phyloP scores from a whole-genome alignment of 2,113 vertebrate genomes.

The Protobothrops flavoviridis region DNA sequence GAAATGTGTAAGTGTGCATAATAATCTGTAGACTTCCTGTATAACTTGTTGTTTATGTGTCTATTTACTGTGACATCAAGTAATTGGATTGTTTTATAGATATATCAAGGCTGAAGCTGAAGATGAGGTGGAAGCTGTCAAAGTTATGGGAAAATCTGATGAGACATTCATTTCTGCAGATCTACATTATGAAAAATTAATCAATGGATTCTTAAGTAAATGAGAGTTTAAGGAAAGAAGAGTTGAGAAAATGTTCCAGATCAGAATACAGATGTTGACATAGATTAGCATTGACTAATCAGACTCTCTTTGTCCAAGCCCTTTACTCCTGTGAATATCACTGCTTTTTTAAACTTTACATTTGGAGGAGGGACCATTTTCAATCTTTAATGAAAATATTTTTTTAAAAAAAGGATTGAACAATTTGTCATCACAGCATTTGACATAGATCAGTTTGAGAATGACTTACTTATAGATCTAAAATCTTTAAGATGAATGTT shows the following conservation, averaged over 20 bases:
- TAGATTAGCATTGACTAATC: background rate
- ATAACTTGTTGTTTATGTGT: background rate
- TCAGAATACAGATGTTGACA: background rate
- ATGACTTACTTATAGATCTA: background rate
- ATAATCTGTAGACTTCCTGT: background rate
- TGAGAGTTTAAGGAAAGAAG: background rate
- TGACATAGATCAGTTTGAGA: background rate
- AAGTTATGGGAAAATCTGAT: background rate
- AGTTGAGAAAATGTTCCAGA: background rate
- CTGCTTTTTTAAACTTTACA: background rate
- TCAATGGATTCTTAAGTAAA: background rate
- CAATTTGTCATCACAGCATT: background rate
- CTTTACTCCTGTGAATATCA: background rate
- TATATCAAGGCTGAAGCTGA: background rate
- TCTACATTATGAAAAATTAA: background rate
- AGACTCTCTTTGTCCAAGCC: background rate
- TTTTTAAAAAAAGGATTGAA: background rate
- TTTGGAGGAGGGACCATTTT: background rate
- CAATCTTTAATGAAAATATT: background rate
- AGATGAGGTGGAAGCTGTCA: background rate
- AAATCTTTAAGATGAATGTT: background rate
- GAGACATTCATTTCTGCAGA: background rate
- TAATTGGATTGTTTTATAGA: background rate
- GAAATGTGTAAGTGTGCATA: background rate
- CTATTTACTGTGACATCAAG: background rate